Conservation (phyloP, 92 coral and sea anemone species). For the Nematostella vectensis region DNA sequence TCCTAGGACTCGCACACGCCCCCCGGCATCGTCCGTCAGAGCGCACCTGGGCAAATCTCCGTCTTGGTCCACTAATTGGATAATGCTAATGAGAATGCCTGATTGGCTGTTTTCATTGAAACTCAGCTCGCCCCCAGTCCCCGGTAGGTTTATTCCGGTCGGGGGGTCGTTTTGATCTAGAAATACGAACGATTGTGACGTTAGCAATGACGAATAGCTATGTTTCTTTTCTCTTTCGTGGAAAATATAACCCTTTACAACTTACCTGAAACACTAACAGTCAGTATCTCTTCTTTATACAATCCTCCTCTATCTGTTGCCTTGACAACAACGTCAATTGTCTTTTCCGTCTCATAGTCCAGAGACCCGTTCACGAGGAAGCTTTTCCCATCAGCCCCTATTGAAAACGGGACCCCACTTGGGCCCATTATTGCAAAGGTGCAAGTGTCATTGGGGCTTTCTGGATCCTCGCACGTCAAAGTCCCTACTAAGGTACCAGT, state of each 20-base stretch:
- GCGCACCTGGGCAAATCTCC: constrained; percentile 48
- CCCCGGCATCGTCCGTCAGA: constrained; percentile 50
- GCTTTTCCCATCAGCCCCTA: constrained; percentile 35
- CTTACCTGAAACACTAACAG: constrained; percentile 57
- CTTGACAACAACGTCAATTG: constrained; percentile 34
- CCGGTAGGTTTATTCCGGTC: constrained; percentile 45
- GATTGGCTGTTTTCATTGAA: constrained; percentile 59
- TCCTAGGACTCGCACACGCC: constrained; percentile 36
- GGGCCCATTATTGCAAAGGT: constrained; percentile 57
- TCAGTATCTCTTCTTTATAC: constrained; percentile 44
- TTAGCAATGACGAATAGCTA: too few relatives aligned
- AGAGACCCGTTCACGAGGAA: constrained; percentile 53
- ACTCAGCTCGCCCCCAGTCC: constrained; percentile 9
- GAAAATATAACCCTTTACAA: too few relatives aligned
- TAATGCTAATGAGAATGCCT: constrained; percentile 51
- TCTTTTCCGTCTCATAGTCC: constrained; percentile 62
- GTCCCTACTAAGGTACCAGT: constrained; percentile 54
- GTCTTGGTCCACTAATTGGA: constrained; percentile 63
- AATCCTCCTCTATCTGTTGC: constrained; percentile 71
- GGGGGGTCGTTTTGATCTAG: constrained; percentile 92
- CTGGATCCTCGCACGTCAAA: constrained; percentile 73
- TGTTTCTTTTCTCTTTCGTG: too few relatives aligned
- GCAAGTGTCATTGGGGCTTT: constrained; percentile 46
- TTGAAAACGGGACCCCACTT: constrained; percentile 29
- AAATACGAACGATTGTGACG: too few relatives aligned